phyloP scores from a whole-genome alignment of 2,113 vertebrate genomes.

The Dromaius novaehollandiae region DNA sequence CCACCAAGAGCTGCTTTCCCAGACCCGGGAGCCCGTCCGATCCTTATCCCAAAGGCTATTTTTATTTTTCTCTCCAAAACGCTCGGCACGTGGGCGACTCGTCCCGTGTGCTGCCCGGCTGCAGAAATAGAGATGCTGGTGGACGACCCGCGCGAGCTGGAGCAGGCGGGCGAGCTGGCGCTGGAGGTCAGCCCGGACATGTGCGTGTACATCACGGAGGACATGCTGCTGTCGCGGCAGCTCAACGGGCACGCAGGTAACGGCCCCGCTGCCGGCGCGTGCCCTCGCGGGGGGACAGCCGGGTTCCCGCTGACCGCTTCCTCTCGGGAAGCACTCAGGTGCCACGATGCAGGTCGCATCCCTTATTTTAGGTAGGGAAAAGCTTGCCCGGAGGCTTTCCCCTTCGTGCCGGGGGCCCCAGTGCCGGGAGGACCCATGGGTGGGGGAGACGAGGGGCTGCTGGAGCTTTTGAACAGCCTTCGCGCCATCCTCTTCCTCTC shows the following conservation, averaged over 20 bases:
- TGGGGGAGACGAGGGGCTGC: too few relatives aligned
- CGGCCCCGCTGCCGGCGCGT: background rate
- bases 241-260: slow-evolving; percentile 92
- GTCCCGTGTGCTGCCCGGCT: background rate
- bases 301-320: too few relatives aligned
- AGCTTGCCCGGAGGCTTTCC: too few relatives aligned
- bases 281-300: too few relatives aligned
- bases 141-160: slow-evolving; percentile 95
- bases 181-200: slow-evolving; percentile 91
- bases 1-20: background rate
- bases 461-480: background rate
- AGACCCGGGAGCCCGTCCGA: background rate
- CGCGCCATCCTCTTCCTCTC: background rate
- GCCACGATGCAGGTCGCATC: accelerated
- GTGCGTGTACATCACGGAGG: slow-evolving; percentile 97
- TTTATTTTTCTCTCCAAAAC: background rate
- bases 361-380: accelerated
- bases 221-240: slow-evolving; percentile 92
- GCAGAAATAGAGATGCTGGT: slow-evolving; percentile 99
- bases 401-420: too few relatives aligned
- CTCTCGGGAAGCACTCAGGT: background rate
- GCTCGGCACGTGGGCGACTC: accelerated
- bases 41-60: background rate
- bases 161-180: slow-evolving; percentile 85
- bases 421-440: too few relatives aligned